phyloP scores from a whole-genome alignment of 2,797 vertebrate genomes.

The Paedocypris micromegethes region DNA sequence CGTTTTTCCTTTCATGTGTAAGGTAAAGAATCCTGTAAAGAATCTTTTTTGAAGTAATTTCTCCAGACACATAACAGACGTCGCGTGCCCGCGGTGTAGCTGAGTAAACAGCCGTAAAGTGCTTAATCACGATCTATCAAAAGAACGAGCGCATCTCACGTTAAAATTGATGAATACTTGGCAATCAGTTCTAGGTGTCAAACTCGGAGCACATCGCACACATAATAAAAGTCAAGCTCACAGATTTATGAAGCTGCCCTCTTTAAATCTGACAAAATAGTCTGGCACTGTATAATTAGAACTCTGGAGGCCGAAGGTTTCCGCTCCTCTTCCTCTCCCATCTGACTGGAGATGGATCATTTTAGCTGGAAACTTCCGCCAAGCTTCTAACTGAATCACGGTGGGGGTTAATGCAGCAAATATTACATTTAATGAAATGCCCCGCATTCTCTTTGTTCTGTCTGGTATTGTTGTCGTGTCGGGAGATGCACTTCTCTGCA shows the following conservation, averaged over 20 bases:
- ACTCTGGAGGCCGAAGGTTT: conserved; percentile 42
- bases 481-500: conserved; percentile 13
- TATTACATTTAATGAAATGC: conserved; percentile 29
- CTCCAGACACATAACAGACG: no score
- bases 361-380: conserved; percentile 17
- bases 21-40: no score
- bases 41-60: no score
- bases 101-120: not conserved
- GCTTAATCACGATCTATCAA: not conserved
- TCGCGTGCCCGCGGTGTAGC: no score
- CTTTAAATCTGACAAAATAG: conserved; percentile 43
- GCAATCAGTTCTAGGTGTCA: conserved; percentile 7
- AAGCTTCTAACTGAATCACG: conserved; percentile 21
- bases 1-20: no score
- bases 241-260: conserved; percentile 37
- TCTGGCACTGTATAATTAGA: conserved; percentile 46
- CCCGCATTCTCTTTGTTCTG: conserved; percentile 14
- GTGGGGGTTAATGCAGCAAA: conserved; percentile 36
- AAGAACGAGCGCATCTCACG: not conserved
- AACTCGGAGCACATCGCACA: not conserved
- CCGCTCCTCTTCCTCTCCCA: conserved; percentile 35
- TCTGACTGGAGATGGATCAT: conserved; percentile 30
- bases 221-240: not conserved
- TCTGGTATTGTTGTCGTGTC: conserved; percentile 4
- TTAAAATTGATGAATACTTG: not conserved